Base-by-base conservation (phyloP, 2,888 invertebrate species). In the Oeneis ivallda region DNA sequence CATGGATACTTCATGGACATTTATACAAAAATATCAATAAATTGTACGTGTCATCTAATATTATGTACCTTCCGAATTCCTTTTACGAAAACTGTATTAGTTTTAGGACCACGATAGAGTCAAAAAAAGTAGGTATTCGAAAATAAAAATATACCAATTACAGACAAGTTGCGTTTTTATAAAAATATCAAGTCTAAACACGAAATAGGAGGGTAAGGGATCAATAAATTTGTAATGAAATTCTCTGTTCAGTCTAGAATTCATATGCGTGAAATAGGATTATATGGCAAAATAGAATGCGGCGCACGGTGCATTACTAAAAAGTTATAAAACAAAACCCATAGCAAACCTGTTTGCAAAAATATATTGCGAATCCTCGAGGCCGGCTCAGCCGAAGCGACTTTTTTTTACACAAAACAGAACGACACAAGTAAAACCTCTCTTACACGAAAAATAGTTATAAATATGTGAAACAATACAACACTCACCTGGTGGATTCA, bases 321-420 rank as follows among this genome's bases (percentile, higher is more conserved):
- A 83, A 80, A 72, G 70, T 74, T 26, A 67, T 67, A 76, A 76
- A 79, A 79, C 75, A 73, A 75, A 74, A 74, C 72, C 74, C 70
- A 59, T 60, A 65, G 71, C 73, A 83, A 87, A 87, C 87, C 86
- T 72, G 76, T 76, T 77, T 76, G 74, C 74, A 73, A 76, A 87
- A 89, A 86, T 85, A 86, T 85, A 84, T 84, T 81, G 81, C 80
- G 82, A 84, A 80, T 83, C 84, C 79, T 79, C 83, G 79, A 76
- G 71, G 71, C 74, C 75, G 78, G 79, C 79, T 65, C 61, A 67
- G 74, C 81, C 79, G 71, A 78, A 77, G 76, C 78, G 75, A 78
- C 73, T 76, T 79, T 76, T 77, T 75, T 72, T 70, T 64, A 50
- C 56, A 64, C 59, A 66, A 50, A 66, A 65, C 49, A 66, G 60